A percentile compares a stretch with the other conserved stretches of the same genome.
phyloP scores from a whole-genome alignment of 2,888 invertebrate genomes.

The Chymomyza procnemis region DNA sequence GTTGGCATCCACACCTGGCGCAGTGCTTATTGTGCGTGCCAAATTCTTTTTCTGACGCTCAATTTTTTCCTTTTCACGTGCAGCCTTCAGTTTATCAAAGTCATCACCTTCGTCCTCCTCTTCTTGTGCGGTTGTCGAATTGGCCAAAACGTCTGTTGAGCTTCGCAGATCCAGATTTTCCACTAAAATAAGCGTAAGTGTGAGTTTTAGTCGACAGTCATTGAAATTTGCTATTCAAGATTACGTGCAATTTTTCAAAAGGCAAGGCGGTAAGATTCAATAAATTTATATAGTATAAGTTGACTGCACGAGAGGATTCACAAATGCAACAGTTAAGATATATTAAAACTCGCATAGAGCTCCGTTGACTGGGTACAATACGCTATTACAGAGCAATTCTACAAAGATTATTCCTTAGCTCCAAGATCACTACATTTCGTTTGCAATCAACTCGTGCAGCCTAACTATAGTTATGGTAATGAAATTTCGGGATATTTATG shows the following conservation, averaged over 20 bases:
- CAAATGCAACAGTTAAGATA: not conserved
- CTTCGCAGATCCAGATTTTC: constrained; percentile 72
- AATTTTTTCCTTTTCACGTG: constrained; percentile 84
- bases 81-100: constrained; percentile 84
- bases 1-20: constrained; percentile 63
- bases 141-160: constrained; percentile 55
- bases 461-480: not conserved
- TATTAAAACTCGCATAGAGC: too few species aligned
- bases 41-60: constrained; percentile 82
- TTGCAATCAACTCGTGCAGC: not conserved
- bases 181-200: constrained; percentile 53
- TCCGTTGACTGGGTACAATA: too few species aligned
- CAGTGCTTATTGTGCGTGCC: constrained; percentile 80
- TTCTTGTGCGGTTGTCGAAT: constrained; percentile 32
- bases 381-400: too few species aligned
- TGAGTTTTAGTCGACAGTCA: constrained; percentile 1
- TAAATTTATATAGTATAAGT: constrained; percentile 17
- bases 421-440: not conserved
- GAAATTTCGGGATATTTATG: not conserved
- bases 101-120: constrained; percentile 81
- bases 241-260: constrained; percentile 44
- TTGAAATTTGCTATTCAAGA: not conserved
- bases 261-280: constrained; percentile 26
- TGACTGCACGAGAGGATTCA: not conserved
- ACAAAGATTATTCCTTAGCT: too few species aligned